A percentile compares a stretch with the other conserved stretches of the same genome.
Conservation (phyloP, 2,113 vertebrate genomes). For the Tupaia chinensis region DNA sequence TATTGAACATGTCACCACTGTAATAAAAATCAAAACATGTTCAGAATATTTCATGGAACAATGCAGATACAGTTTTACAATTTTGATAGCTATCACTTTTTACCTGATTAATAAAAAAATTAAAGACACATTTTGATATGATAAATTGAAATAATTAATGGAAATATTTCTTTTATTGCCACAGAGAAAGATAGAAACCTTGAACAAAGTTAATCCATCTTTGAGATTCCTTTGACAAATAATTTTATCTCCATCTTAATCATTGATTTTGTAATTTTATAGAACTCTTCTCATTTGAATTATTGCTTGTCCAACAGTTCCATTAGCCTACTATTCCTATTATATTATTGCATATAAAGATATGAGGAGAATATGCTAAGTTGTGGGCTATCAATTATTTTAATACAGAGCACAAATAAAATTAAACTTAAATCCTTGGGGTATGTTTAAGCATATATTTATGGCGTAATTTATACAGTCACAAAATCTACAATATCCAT, state of each 20-base stretch:
- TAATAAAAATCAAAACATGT: neutral
- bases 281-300: neutral
- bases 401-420: neutral
- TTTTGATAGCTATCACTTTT: neutral
- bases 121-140: neutral
- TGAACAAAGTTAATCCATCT: neutral
- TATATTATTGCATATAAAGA: neutral
- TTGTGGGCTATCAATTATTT: neutral
- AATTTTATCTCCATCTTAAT: neutral
- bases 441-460: neutral
- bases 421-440: neutral
- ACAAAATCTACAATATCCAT: neutral
- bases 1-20: neutral
- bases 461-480: neutral
- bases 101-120: neutral
- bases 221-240: neutral
- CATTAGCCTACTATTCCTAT: neutral
- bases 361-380: neutral
- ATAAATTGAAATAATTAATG: constrained; percentile 24
- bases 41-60: neutral
- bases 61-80: neutral
- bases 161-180: neutral
- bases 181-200: neutral
- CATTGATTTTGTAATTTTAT: neutral
- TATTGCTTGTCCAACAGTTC: neutral